Conservation (phyloP, 2,888 invertebrate genomes). For the Timema cristinae region DNA sequence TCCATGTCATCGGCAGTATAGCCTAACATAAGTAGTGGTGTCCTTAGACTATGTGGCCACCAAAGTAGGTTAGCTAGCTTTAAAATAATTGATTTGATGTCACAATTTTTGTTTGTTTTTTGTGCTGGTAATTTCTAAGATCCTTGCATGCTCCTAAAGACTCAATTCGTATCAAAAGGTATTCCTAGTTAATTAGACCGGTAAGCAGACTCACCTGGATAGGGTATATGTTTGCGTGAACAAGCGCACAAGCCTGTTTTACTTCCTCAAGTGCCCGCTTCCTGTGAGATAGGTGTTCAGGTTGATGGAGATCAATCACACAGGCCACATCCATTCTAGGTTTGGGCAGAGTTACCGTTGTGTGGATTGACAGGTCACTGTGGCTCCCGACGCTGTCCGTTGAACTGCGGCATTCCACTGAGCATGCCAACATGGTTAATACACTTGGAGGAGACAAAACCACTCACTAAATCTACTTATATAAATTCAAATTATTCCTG, state of each 20-base stretch:
- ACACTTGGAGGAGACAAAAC: background rate
- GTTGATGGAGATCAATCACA: conserved; percentile 74
- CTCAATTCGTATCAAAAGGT: background rate
- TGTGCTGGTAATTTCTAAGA: too few relatives aligned
- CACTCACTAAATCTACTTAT: too few relatives aligned
- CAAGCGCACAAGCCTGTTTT: conserved; percentile 69
- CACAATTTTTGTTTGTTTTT: too few relatives aligned
- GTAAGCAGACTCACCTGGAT: conserved; percentile 65
- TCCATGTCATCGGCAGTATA: too few relatives aligned
- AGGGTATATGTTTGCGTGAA: conserved; percentile 77
- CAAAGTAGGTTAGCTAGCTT: too few relatives aligned
- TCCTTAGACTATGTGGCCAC: too few relatives aligned
- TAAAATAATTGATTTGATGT: too few relatives aligned
- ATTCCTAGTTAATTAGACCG: conserved; percentile 78
- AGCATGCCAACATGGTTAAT: background rate
- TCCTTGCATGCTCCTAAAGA: background rate
- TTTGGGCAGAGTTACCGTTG: conserved; percentile 40
- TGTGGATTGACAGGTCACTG: conserved; percentile 53
- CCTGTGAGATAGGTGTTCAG: conserved; percentile 67
- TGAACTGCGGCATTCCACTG: conserved; percentile 41
- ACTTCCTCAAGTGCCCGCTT: conserved; percentile 82
- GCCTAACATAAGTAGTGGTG: too few relatives aligned
- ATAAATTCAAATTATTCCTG: too few relatives aligned
- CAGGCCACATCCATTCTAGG: conserved; percentile 85
- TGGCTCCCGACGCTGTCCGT: conserved; percentile 60